Evolutionary conservation across 1,140 invertebrate species (phyloP).

Genomic region (Archivesica marissinica): DNA sequence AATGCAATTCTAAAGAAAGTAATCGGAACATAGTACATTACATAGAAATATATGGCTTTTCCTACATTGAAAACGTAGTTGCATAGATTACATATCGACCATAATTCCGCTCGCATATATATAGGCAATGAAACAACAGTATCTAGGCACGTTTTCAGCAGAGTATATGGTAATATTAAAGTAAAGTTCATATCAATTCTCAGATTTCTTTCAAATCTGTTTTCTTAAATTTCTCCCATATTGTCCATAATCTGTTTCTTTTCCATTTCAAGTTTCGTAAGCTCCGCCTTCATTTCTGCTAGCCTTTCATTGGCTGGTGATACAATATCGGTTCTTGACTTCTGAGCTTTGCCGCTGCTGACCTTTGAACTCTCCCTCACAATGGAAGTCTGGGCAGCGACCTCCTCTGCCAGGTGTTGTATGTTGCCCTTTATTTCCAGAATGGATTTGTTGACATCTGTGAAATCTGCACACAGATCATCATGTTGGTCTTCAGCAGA

Average conservation of each 20-base stretch:
- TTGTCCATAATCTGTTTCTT: conserved; percentile 66
- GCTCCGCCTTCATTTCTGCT: conserved; percentile 53
- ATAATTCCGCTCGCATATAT: no score
- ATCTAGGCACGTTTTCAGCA: no score
- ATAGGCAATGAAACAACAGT: no score
- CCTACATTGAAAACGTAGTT: no score
- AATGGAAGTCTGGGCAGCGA: conserved; percentile 64
- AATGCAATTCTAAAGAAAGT: no score
- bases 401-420: conserved; percentile 67
- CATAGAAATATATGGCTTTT: no score
- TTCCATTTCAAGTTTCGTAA: conserved; percentile 70
- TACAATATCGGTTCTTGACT: conserved; percentile 3
- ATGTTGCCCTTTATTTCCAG: conserved; percentile 63
- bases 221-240: conserved; percentile 57
- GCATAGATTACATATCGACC: no score
- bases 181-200: no score
- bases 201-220: neutral
- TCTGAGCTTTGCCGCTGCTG: conserved; percentile 47
- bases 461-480: conserved; percentile 74
- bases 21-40: no score
- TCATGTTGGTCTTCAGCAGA: conserved; percentile 73
- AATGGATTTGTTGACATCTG: conserved; percentile 68
- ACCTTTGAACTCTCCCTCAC: conserved; percentile 49
- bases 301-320: conserved; percentile 63
- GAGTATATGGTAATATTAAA: no score